phyloP scores from a whole-genome alignment of 2,888 invertebrate species.

The Agrotis puta region DNA sequence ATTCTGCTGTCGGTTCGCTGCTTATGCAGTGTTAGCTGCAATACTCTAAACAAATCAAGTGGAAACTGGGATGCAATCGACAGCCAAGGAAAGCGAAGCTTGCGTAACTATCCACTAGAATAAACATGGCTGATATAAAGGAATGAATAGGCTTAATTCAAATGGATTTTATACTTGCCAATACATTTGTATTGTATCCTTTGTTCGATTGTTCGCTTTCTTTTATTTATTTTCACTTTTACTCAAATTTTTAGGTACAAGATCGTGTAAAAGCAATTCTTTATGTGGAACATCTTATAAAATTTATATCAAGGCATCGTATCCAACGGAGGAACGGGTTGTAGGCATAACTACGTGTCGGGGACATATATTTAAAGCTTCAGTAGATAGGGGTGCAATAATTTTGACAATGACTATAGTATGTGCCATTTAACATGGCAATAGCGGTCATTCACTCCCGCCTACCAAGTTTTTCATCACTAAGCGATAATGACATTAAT shows the following conservation, averaged over 20 bases:
- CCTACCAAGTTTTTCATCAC: too few relatives aligned
- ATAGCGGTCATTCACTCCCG: too few relatives aligned
- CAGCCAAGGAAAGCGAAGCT: constrained; percentile 77
- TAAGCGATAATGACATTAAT: too few relatives aligned
- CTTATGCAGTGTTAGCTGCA: constrained; percentile 76
- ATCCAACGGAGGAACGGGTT: constrained; percentile 81
- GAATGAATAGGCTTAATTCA: constrained; percentile 73
- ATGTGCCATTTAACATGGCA: too few relatives aligned
- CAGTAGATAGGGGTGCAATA: constrained; percentile 91
- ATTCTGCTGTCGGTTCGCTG: constrained; percentile 75
- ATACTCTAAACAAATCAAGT: constrained; percentile 85
- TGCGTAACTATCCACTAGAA: constrained; percentile 81
- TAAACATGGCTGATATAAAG: constrained; percentile 75
- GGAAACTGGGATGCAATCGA: constrained; percentile 80
- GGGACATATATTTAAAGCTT: constrained; percentile 91
- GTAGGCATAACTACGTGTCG: constrained; percentile 88
- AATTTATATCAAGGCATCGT: constrained; percentile 73
- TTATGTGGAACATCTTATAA: constrained; percentile 74
- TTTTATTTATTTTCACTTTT: constrained; percentile 67
- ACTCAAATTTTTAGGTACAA: constrained; percentile 50
- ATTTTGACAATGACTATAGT: constrained; percentile 92
- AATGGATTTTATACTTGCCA: constrained; percentile 63
- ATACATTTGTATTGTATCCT: constrained; percentile 58
- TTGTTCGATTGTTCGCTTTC: constrained; percentile 63
- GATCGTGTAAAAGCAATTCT: constrained; percentile 60